Evolutionary conservation across 2,797 vertebrate genomes (phyloP), one percentile per base, ranked within the genome.

Genomic region (Trachurus trachurus): DNA sequence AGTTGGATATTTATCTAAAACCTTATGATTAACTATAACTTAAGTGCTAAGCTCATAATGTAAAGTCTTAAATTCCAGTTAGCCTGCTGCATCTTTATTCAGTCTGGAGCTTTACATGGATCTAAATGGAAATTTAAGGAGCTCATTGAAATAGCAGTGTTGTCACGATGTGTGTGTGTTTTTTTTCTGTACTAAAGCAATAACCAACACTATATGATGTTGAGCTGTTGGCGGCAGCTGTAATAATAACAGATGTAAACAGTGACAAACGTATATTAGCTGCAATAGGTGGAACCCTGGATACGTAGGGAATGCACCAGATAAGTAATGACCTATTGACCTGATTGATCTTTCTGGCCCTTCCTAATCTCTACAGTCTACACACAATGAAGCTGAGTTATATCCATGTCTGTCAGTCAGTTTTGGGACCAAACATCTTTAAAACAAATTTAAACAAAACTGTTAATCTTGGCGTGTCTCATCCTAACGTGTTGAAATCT

Each of bases 401-500:
- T 17, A 58, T 64, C 2, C 13, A 29, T 42, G 42, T 47, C 50
- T 29, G 45, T 69, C 11, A 4, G 44, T 34, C 6, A 39, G 22
- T 44, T 26, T 70, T 61, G 47, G 7, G 59, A 74, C 66, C 65
- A 62, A 84, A 80, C 22, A 50, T 71, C 39, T 71, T 52, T 2
- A 76, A 76, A 82, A 47, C 17, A 52, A 86, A 56, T 49, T 5
- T 52, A 75, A 78, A 34, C 11, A 45, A 68, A 62, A 58, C n/a
- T 17, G 76, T 57, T n/a, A 73, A 77, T 81, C 76, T 89, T 89
- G 87, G 89, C 77, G 6, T 76, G 56, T 83, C 72, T 87, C 44
- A 61, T 79, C 60, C 62, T 44, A 45, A 63, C 60, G 69, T 49
- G 68, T 87, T 87, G 81, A 90, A 92, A 92, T 89, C 80, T 89